phyloP scores from a whole-genome alignment of 2,888 invertebrate genomes.

The Diogma glabrata region DNA sequence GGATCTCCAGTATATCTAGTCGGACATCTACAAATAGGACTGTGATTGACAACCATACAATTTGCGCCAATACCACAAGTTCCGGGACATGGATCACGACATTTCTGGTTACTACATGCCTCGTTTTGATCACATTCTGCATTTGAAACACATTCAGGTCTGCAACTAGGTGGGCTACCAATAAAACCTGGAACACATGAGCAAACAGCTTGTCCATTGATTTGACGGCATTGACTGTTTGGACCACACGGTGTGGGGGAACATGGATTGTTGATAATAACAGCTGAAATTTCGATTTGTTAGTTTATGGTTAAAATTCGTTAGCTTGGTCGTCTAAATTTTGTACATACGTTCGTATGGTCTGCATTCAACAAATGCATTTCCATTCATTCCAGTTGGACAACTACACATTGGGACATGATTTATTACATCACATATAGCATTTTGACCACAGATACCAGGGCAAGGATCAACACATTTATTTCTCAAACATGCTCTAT shows the following conservation, averaged over 20 bases:
- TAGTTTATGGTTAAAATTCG: no score
- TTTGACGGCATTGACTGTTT: conserved; percentile 60
- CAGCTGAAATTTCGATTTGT: conserved; percentile 24
- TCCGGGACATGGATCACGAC: conserved; percentile 65
- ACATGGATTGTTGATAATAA: conserved; percentile 47
- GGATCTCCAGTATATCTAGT: conserved; percentile 61
- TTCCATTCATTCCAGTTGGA: conserved; percentile 47
- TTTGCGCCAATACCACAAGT: conserved; percentile 59
- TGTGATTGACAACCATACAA: conserved; percentile 65
- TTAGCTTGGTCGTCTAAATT: not conserved
- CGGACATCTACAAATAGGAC: conserved; percentile 66
- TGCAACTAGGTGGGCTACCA: conserved; percentile 65
- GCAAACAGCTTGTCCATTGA: conserved; percentile 63
- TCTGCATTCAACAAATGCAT: conserved; percentile 62
- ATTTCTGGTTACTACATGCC: conserved; percentile 70
- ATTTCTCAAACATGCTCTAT: conserved; percentile 54
- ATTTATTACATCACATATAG: conserved; percentile 61
- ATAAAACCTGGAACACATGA: conserved; percentile 59
- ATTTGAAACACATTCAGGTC: conserved; percentile 69
- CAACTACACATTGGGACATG: conserved; percentile 66
- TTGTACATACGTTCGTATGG: conserved; percentile 27
- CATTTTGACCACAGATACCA: conserved; percentile 61
- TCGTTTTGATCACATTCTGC: conserved; percentile 61
- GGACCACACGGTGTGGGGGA: conserved; percentile 63
- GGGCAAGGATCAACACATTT: conserved; percentile 67